Conservation (phyloP, 2,113 vertebrate genomes). For the Naja naja region DNA sequence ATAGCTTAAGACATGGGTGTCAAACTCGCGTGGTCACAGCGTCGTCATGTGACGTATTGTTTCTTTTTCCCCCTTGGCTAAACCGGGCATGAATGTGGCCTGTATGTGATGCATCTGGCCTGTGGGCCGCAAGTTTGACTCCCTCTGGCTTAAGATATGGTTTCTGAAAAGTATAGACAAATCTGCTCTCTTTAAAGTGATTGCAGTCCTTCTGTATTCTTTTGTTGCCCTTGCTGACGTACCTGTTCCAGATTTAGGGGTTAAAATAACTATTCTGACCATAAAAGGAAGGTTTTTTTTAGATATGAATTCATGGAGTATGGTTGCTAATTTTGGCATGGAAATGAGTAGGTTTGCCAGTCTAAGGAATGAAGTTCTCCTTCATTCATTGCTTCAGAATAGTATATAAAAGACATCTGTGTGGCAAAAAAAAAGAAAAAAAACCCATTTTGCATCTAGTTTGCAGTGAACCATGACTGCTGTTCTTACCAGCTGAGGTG, state of each 20-base stretch:
- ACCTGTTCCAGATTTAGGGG: background rate
- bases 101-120: too few relatives aligned
- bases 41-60: too few relatives aligned
- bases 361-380: background rate
- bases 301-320: background rate
- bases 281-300: background rate
- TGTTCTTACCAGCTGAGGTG: conserved; percentile 5
- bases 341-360: background rate
- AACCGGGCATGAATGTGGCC: too few relatives aligned
- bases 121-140: too few relatives aligned
- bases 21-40: too few relatives aligned
- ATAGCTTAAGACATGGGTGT: background rate
- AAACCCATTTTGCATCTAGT: background rate
- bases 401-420: background rate
- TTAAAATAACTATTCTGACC: background rate
- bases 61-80: too few relatives aligned
- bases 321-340: background rate
- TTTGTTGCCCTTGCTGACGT: background rate
- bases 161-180: background rate
- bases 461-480: background rate
- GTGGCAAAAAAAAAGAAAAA: background rate
- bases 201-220: background rate
- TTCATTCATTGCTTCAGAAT: background rate
- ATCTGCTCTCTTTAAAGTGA: too few relatives aligned
- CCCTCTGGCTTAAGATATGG: background rate